Percentiles rank a stretch among this genome's conserved stretches.
Conservation (phyloP, 2,888 invertebrate species). For the Formica aserva region DNA sequence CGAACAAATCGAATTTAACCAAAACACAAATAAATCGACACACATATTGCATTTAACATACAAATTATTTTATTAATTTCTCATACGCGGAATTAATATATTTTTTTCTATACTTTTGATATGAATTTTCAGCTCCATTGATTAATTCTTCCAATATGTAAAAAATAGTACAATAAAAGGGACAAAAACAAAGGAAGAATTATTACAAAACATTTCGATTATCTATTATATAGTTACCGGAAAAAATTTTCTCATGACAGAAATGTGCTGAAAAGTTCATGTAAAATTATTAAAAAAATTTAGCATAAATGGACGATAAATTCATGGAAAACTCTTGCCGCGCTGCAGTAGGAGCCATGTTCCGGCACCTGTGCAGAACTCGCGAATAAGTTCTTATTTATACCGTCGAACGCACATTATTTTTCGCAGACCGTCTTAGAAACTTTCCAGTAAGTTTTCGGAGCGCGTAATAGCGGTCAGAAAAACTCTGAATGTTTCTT, state of each 20-base stretch:
- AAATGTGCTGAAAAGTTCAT: conserved; percentile 48
- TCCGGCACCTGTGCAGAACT: conserved; percentile 56
- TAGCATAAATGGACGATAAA: conserved; percentile 66
- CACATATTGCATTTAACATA: not conserved
- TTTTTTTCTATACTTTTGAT: not conserved
- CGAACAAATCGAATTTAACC: not conserved
- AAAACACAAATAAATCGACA: not conserved
- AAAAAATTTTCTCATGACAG: conserved; percentile 24
- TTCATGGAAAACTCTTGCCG: conserved; percentile 48
- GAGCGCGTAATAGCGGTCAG: conserved; percentile 69
- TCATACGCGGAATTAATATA: not conserved
- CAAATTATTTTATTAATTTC: not conserved
- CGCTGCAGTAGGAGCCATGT: conserved; percentile 25
- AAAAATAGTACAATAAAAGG: conserved; percentile 30
- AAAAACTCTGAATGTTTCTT: conserved; percentile 59
- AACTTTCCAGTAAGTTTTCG: conserved; percentile 67
- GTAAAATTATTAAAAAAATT: conserved; percentile 55
- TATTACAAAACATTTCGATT: conserved; percentile 3
- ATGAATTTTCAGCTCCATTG: not conserved
- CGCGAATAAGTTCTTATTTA: conserved; percentile 72
- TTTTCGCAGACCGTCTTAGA: conserved; percentile 62
- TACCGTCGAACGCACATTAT: conserved; percentile 71
- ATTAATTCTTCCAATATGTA: conserved; percentile 46
- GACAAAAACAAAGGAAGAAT: not conserved
- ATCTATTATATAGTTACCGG: conserved; percentile 11